These are phyloP conservation scores for Congeria kusceri DNA, from an alignment of 2,888 invertebrate species.

Conservation along the genomic window DNA sequence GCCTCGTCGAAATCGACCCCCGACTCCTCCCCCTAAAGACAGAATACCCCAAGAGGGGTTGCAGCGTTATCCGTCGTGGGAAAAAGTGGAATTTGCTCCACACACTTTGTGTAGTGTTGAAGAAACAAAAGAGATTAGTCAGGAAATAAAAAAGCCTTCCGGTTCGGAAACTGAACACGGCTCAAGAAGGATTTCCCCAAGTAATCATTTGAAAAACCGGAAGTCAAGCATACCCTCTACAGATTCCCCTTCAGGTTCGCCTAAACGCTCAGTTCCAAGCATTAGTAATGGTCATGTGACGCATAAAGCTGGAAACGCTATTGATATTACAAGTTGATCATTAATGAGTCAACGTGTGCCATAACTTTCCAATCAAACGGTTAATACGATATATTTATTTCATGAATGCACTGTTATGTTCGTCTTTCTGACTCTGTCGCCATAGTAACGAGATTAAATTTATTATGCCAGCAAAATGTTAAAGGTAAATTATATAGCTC, in stretches of 20 bases:
- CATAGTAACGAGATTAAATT: background rate
- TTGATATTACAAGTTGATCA: background rate
- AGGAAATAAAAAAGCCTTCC: background rate
- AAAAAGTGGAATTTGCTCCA: conserved; percentile 54
- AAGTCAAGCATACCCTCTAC: conserved; percentile 3
- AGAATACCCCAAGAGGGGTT: conserved; percentile 39
- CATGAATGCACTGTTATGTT: too few relatives aligned
- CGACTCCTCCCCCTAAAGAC: conserved; percentile 49
- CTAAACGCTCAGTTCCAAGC: conserved; percentile 40
- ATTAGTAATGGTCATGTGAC: conserved; percentile 48
- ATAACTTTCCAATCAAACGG: too few relatives aligned
- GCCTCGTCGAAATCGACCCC: conserved; percentile 20
- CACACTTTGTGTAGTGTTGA: conserved; percentile 53
- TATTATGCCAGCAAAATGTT: background rate
- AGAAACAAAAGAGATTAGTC: conserved; percentile 33
- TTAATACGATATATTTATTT: too few relatives aligned
- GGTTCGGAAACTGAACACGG: background rate
- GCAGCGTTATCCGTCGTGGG: conserved; percentile 39
- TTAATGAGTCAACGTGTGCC: too few relatives aligned
- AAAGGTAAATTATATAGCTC: too few relatives aligned
- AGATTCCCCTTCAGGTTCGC: conserved; percentile 18
- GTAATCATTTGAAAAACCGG: background rate
- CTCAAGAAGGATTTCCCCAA: conserved; percentile 6
- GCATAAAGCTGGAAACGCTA: conserved; percentile 9
- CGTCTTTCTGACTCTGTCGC: too few relatives aligned